A percentile compares a stretch with the other conserved stretches of the same genome.
These are phyloP conservation scores for Echinometra lucunter DNA, from an alignment of 53 echinoderm and acorn worm genomes.

Conservation along the genomic window DNA sequence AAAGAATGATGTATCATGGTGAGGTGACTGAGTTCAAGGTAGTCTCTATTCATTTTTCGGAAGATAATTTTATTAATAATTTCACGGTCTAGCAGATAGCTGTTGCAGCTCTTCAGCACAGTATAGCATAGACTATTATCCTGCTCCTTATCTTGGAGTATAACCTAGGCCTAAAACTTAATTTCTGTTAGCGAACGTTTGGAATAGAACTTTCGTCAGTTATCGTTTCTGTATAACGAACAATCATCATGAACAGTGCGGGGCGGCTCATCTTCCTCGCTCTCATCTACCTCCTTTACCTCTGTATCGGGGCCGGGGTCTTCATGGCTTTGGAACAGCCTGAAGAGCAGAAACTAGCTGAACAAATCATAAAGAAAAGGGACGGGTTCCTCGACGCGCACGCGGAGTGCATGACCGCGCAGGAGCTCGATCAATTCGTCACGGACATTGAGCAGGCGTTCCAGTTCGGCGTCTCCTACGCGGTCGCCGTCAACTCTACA, in stretches of 20 bases:
- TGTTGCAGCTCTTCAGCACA: too few species aligned
- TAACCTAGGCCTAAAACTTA: background rate
- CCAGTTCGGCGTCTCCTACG: constrained; percentile 69
- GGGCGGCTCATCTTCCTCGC: constrained; percentile 34
- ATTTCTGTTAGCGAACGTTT: background rate
- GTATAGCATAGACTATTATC: too few species aligned
- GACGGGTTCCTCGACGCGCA: constrained; percentile 32
- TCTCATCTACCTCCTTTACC: constrained; percentile 54
- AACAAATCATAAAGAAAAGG: background rate
- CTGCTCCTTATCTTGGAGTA: background rate
- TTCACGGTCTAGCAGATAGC: too few species aligned
- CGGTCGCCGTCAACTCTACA: constrained; percentile 46
- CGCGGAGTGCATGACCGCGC: constrained; percentile 54
- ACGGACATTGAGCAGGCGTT: constrained; percentile 56
- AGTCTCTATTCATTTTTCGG: too few species aligned
- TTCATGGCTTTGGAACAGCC: constrained; percentile 68
- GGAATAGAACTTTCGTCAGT: background rate
- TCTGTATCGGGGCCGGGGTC: constrained; percentile 64
- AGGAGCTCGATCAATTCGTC: constrained; percentile 67
- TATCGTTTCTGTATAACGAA: background rate
- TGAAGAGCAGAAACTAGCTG: background rate
- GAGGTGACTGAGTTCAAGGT: too few species aligned
- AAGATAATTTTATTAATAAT: too few species aligned
- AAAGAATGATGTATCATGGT: background rate
- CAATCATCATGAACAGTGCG: constrained; percentile 38